These are phyloP conservation scores for Actinopyga echinites DNA, from an alignment of 53 echinoderm and acorn worm genomes.

Conservation along the genomic window DNA sequence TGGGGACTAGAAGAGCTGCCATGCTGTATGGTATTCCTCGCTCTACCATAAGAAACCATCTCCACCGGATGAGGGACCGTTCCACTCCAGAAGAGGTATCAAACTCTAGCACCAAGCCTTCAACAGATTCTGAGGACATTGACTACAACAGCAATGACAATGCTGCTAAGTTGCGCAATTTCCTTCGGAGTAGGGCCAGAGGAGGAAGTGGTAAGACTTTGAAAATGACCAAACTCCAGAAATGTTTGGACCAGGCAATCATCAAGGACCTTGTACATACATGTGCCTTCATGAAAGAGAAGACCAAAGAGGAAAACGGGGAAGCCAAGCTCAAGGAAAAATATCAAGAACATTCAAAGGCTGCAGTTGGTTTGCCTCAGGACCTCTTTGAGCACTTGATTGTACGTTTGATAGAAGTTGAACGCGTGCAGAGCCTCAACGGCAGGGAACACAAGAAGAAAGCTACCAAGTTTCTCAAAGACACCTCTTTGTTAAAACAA, in stretches of 20 bases:
- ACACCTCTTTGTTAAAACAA: constrained; percentile 69
- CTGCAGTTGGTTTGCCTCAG: constrained; percentile 70
- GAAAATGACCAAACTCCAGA: constrained; percentile 73
- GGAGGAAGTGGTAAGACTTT: constrained; percentile 75
- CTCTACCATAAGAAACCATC: constrained; percentile 99
- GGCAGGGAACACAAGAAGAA: constrained; percentile 56
- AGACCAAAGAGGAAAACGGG: constrained; percentile 58
- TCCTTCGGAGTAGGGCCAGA: constrained; percentile 71
- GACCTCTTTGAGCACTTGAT: constrained; percentile 86
- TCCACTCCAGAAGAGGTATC: constrained; percentile 59
- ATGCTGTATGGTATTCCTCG: constrained; percentile 98
- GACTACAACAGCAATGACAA: constrained; percentile 68
- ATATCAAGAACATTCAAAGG: constrained; percentile 41
- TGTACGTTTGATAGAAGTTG: constrained; percentile 81
- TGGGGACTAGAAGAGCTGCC: constrained; percentile 92
- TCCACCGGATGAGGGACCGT: constrained; percentile 80
- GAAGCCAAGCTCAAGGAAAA: constrained; percentile 40
- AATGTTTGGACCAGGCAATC: constrained; percentile 81
- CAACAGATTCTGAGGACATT: constrained; percentile 43
- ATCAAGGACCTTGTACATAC: constrained; percentile 83
- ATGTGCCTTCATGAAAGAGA: constrained; percentile 49
- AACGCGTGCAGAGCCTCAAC: constrained; percentile 69
- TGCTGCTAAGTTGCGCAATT: constrained; percentile 82
- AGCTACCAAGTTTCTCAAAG: constrained; percentile 61
- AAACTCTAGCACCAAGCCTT: constrained; percentile 42